Evolutionary conservation across 2,888 invertebrate species (phyloP), one percentile per base, ranked within the genome.

Genomic region (Cephus runcator): DNA sequence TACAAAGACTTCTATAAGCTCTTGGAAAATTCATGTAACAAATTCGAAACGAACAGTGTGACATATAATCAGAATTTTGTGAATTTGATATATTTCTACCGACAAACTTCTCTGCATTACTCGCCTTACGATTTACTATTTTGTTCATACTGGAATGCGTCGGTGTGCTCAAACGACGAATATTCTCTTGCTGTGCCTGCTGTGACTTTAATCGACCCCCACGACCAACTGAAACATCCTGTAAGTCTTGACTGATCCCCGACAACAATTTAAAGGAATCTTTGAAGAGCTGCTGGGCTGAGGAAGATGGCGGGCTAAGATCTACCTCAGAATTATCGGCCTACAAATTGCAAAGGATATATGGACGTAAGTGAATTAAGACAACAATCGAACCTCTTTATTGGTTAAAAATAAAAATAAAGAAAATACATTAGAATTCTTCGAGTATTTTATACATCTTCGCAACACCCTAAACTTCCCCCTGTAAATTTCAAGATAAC

Each of bases 121-220:
- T 74, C 74, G 74, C 74, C 74, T 74, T 74, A 12, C 74, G 74
- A 35, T 74, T 34, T 12, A 74, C 74, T 6, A 11, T 74, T 35
- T 34, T 74, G 73, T 76, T 76, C 56, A 30, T 69, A 34, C 79
- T 77, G 23, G 76, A 56, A 11, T 74, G 34, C 40, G 76, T 79
- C 12, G 79, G 76, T 1, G 35, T 69, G 30, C 79, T 77, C 6
- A 79, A 34, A 35, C 76, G 79, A 31, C 76, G 73, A 34, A 79
- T 73, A 40, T 69, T 79, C n/a, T 79, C 76, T n/a, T 79, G 36
- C 35, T 79, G 79, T 31, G 69, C 73, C 56, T 77, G 73, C 23
- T n/a, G 69, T 9, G 79, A 77, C 1, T 69, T 73, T 56, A 79
- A n/a, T 30, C 74, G 74, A 74, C 74, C 74, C 35, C 74, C 35